Conservation (phyloP, 1,140 invertebrate genomes). For the Tyrophagus putrescentiae region DNA sequence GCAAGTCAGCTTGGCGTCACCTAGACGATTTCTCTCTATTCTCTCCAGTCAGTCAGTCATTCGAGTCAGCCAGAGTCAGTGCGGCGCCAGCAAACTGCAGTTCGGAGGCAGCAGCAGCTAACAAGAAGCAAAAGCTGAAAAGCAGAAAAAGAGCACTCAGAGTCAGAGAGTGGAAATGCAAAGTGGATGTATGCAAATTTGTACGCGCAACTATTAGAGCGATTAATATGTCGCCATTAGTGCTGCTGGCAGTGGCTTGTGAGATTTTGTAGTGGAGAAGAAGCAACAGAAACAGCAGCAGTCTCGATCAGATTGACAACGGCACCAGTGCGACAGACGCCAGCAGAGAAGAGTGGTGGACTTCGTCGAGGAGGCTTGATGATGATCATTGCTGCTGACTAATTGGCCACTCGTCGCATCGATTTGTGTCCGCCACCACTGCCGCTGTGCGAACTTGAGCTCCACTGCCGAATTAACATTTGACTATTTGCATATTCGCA, state of each 20-base stretch:
- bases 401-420: background rate
- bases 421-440: background rate
- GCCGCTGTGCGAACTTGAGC: background rate
- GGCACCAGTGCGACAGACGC: no score
- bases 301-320: slow-evolving; percentile 1
- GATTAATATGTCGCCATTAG: slow-evolving; percentile 9
- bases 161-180: no score
- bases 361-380: background rate
- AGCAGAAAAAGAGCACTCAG: no score
- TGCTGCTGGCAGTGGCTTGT: background rate
- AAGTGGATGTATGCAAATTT: background rate
- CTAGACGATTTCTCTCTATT: background rate
- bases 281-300: no score
- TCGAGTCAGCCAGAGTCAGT: no score
- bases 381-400: background rate
- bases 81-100: no score
- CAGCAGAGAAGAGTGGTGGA: no score
- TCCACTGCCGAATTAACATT: background rate
- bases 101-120: slow-evolving; percentile 4
- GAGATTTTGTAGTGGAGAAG: no score
- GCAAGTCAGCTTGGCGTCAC: background rate
- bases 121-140: slow-evolving; percentile 11
- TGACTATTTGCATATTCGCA: slow-evolving; percentile 8
- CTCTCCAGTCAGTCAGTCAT: no score
- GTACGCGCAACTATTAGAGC: background rate